Evolutionary conservation across 2,797 vertebrate species (phyloP), one percentile per base, ranked within the genome.

Genomic region (Epinephelus malabaricus): DNA sequence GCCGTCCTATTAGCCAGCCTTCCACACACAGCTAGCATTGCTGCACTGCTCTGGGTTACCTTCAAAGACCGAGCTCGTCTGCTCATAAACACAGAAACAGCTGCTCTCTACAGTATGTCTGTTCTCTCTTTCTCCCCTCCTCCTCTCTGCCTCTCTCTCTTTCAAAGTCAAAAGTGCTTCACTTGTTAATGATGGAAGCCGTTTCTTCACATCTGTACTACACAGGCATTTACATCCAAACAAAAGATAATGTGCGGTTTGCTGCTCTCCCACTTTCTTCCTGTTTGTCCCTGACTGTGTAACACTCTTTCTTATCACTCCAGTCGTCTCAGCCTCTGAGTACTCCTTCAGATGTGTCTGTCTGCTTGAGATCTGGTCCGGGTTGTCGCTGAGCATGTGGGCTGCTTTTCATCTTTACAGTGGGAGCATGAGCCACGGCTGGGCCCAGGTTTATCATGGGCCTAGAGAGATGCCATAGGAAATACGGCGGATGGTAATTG

Each of bases 121-220:
- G 84, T 86, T 91, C 91, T 89, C 88, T 87, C 84, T 83, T 82
- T 66, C 80, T 86, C 86, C 87, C 86, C 89, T 90, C 88, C 87
- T 86, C 83, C 84, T 83, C 82, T 76, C 71, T 70, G 76, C 53
- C 85, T 91, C 91, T 69, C 71, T 68, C 84, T 91, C 90, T 95
- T 93, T 95, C 94, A 95, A 93, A 95, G 95, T 95, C 93, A 94
- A 95, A 94, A 95, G 93, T 92, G 89, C 91, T 91, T 93, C 90
- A 93, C 90, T 92, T 92, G 92, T 92, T 90, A 93, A 94, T 89
- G 90, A 90, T 88, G 91, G 85, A 93, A 91, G 89, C 86, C 53
- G 81, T 91, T 92, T 89, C 90, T 90, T 89, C 89, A 91, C 89
- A 94, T 94, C 93, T 90, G 91, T 89, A 94, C 92, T 85, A 87